Percentiles rank a stretch among this genome's conserved stretches.
Evolutionary conservation across 2,888 invertebrate species (phyloP).

Genomic region (Nasonovia ribisnigri): DNA sequence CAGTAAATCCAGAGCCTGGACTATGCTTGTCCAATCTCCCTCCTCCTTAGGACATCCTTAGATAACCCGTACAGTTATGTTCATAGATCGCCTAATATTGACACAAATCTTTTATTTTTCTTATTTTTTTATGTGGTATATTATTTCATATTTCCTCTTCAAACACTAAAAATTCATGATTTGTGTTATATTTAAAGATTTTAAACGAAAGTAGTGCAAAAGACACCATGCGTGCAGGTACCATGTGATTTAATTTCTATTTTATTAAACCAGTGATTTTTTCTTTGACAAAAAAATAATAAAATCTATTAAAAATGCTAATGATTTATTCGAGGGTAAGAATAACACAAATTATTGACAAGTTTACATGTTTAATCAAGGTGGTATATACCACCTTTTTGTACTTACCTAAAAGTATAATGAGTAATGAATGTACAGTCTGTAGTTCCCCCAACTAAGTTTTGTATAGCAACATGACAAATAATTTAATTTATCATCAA

Average conservation of each 20-base stretch:
- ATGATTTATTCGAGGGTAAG: background rate
- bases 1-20: background rate
- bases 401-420: background rate
- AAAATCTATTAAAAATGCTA: background rate
- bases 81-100: background rate
- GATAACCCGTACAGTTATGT: background rate
- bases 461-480: background rate
- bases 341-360: background rate
- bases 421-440: background rate
- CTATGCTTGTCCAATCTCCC: background rate
- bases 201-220: background rate
- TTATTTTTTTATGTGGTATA: background rate
- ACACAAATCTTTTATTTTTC: background rate
- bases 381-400: background rate
- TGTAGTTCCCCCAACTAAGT: background rate
- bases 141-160: background rate
- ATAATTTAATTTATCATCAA: background rate
- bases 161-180: background rate
- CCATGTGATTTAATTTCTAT: background rate
- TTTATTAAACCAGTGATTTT: background rate
- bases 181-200: background rate
- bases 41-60: fast-evolving
- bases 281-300: background rate
- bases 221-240: too few species aligned
- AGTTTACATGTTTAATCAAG: background rate